phyloP scores from a whole-genome alignment of 2,797 vertebrate genomes.

The Lerista edwardsae region DNA sequence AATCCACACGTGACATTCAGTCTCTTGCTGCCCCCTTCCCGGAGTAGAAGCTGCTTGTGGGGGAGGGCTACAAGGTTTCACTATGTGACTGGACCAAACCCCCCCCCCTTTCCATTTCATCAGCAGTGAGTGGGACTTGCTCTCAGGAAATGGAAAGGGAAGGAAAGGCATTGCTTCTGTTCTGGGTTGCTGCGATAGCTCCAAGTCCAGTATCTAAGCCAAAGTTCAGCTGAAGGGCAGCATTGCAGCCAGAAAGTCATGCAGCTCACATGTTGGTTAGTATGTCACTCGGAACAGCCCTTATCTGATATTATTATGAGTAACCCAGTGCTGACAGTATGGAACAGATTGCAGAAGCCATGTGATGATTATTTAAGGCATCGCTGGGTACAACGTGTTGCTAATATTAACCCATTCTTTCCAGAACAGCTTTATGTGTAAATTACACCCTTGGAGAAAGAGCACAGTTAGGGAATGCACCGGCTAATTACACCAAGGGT shows the following conservation, averaged over 20 bases:
- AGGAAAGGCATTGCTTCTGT: not conserved
- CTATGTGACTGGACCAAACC: not conserved
- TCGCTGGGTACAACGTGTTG: slow-evolving; percentile 58
- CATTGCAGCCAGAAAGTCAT: slow-evolving; percentile 88
- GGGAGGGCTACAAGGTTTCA: not conserved
- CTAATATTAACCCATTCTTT: slow-evolving; percentile 78
- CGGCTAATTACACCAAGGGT: slow-evolving; percentile 5
- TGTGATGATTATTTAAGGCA: slow-evolving; percentile 92
- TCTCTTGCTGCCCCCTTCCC: too few relatives aligned
- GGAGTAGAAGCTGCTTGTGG: not conserved
- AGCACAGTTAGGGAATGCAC: slow-evolving; percentile 5
- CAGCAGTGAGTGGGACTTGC: not conserved
- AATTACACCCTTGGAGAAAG: not conserved
- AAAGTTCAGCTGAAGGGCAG: slow-evolving; percentile 98
- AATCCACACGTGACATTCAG: too few relatives aligned
- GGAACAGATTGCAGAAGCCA: slow-evolving; percentile 91
- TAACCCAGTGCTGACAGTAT: slow-evolving; percentile 97
- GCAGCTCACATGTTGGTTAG: slow-evolving; percentile 87
- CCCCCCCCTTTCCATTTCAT: not conserved
- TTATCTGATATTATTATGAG: slow-evolving; percentile 96
- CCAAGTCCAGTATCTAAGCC: slow-evolving; percentile 81
- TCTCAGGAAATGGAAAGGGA: not conserved
- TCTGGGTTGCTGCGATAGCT: slow-evolving; percentile 38
- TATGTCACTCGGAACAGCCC: slow-evolving; percentile 85
- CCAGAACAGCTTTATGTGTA: slow-evolving; percentile 40